Conservation (phyloP, 1,140 invertebrate species). For the Nasonia giraulti region DNA sequence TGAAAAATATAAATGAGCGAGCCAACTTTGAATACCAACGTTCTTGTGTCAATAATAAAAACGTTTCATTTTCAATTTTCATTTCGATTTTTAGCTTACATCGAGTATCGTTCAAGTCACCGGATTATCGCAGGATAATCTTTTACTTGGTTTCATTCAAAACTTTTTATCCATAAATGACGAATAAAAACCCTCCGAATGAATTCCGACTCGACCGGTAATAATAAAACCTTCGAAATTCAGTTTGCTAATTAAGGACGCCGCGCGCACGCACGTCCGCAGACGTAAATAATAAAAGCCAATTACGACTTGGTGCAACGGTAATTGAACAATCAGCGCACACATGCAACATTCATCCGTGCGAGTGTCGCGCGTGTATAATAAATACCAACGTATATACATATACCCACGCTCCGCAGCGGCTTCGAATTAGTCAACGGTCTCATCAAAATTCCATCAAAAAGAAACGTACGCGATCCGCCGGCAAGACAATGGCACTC, state of each 20-base stretch:
- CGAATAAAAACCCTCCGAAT: too few relatives aligned
- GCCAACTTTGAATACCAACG: background rate
- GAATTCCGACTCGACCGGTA: too few relatives aligned
- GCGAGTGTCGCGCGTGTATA: too few relatives aligned
- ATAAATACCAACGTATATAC: background rate
- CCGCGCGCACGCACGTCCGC: too few relatives aligned
- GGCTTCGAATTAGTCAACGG: background rate
- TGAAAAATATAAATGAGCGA: background rate
- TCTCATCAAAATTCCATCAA: constrained; percentile 11
- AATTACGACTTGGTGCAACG: background rate
- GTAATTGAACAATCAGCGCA: background rate
- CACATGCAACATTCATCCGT: background rate
- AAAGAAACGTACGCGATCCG: background rate
- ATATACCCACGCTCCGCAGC: background rate
- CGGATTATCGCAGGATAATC: too few relatives aligned
- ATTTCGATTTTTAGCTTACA: too few relatives aligned
- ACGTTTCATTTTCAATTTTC: too few relatives aligned
- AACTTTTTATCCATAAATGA: too few relatives aligned
- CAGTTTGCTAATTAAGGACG: background rate
- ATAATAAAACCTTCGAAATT: background rate
- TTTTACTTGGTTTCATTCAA: too few relatives aligned
- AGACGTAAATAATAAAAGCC: background rate
- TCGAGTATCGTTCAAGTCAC: too few relatives aligned
- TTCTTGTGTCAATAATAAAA: background rate
- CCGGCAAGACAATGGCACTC: constrained; percentile 10